Evolutionary conservation across 1,140 invertebrate species (phyloP), one percentile per base, ranked within the genome.

Genomic region (Lucilia cuprina): DNA sequence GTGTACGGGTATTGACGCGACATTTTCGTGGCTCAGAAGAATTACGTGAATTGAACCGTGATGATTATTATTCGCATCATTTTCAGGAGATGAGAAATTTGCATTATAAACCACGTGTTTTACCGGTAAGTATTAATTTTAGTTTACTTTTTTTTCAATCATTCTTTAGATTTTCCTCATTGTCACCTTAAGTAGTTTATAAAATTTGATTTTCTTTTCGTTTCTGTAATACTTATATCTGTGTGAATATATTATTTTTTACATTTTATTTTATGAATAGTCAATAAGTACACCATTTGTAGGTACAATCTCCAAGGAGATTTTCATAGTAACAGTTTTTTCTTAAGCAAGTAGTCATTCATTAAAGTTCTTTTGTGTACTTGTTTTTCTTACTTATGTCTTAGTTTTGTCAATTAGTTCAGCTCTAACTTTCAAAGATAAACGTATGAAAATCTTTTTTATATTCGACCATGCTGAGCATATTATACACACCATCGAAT

Each of bases 51-150:
- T 91, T 99, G 2, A 99, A 99, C 91, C 92, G 95, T 83, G 99
- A 99, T 90, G 94, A 98, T 90, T 98, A 99, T 92, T 99, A 98
- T 91, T 98, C 97, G 84, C 97, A 98, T 12, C 98, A 99, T 92
- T 99, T 99, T 92, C 99, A 99, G 92, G 98, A 99, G 92, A 99
- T 99, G 86, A 93, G 98, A 86, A 92, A 95, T 30, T 91, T 99
- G 50, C 96, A 96, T 84, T 92, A 94, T 87, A 94, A 94, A 13
- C 95, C 97, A 0, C 93, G 92, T 25, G 92, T 99, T n/a, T 88
- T 98, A 85, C 98, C 98, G 83, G 97, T 99, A 93, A 93, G 91
- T 91, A 75, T 80, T 80, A 4, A 1, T 25, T 41, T 13, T 25
- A 2, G 25, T 2, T 77, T 41, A 7, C 35, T 41, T 77, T 17